phyloP scores from a whole-genome alignment of 2,113 vertebrate species.

The Emberiza fucata region DNA sequence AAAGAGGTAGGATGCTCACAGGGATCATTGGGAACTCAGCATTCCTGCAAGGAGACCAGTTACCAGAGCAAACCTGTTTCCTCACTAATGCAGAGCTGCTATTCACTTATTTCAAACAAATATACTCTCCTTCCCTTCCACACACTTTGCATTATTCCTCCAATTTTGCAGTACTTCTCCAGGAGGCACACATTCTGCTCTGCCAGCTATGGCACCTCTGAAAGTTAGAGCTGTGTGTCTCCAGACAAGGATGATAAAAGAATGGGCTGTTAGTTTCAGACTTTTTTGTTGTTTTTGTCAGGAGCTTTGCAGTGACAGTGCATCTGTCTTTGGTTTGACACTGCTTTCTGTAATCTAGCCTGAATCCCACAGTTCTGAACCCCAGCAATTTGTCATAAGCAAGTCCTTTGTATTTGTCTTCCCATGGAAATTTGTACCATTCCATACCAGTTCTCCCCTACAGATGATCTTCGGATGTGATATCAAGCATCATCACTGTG shows the following conservation, averaged over 20 bases:
- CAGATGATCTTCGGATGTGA: neutral
- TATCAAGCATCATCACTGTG: neutral
- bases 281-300: neutral
- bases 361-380: neutral
- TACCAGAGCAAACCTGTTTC: neutral
- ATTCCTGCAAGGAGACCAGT: neutral
- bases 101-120: neutral
- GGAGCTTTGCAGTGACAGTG: neutral
- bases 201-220: neutral
- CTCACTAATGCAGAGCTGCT: neutral
- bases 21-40: neutral
- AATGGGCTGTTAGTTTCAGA: neutral
- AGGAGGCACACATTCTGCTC: neutral
- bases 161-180: neutral
- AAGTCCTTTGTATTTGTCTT: neutral
- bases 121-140: neutral
- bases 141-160: neutral
- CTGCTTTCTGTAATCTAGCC: neutral
- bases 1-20: neutral
- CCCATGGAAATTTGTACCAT: neutral
- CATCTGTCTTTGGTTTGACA: neutral
- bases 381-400: neutral
- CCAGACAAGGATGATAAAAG: neutral
- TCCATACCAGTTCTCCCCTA: neutral
- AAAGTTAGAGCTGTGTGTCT: neutral